A percentile compares a stretch with the other conserved stretches of the same genome.
These are phyloP conservation scores for Stichopus horrens DNA, from an alignment of 53 echinoderm and acorn worm species.

Conservation along the genomic window DNA sequence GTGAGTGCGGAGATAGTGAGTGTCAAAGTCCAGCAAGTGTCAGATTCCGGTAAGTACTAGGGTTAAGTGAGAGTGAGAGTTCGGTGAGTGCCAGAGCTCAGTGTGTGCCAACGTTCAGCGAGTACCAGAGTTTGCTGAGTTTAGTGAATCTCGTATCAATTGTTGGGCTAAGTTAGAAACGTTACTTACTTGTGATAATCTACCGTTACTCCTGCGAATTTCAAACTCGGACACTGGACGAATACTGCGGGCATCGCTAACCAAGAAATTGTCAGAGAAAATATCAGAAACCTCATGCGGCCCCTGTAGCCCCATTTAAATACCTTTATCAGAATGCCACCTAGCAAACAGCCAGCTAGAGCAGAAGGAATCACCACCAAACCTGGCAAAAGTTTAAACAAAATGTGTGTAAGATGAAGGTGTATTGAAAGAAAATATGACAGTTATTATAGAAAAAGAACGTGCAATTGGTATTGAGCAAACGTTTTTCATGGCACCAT, in stretches of 20 bases:
- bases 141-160: neutral
- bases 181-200: constrained; percentile 38
- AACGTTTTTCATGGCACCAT: no score
- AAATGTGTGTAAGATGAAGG: no score
- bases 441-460: no score
- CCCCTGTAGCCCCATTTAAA: constrained; percentile 72
- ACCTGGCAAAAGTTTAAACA: constrained; percentile 46
- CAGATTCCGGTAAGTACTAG: no score
- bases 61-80: no score
- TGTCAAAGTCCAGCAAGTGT: no score
- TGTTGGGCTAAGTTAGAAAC: neutral
- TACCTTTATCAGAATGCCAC: constrained; percentile 77
- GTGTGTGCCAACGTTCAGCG: neutral
- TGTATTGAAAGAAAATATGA: no score
- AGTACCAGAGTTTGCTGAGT: neutral
- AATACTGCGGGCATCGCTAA: constrained; percentile 54
- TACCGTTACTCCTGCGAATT: constrained; percentile 72
- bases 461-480: no score
- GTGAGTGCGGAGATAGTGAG: no score
- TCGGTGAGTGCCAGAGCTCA: no score
- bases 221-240: constrained; percentile 60
- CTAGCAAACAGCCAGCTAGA: constrained; percentile 72
- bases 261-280: constrained; percentile 51
- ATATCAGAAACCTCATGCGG: constrained; percentile 64
- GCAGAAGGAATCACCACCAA: constrained; percentile 76